These are phyloP conservation scores for Watersipora subatra DNA, from an alignment of 1,140 invertebrate species.

Conservation along the genomic window DNA sequence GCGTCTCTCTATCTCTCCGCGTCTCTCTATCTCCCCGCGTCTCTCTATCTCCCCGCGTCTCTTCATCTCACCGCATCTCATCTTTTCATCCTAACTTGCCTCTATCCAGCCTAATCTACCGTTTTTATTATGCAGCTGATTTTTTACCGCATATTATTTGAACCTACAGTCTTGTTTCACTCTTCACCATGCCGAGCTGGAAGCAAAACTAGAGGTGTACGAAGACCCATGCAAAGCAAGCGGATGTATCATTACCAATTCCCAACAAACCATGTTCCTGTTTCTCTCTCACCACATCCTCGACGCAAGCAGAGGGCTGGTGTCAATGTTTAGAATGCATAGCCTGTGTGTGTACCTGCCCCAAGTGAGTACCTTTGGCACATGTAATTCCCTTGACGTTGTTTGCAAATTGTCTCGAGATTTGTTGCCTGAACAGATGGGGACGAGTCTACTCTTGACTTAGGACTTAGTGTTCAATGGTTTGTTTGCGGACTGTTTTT, in stretches of 20 bases:
- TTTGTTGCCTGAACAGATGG: too few species aligned
- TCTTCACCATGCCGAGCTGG: too few species aligned
- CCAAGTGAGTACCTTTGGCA: constrained; percentile 22
- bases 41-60: too few species aligned
- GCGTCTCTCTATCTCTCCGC: too few species aligned
- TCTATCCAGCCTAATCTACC: background rate
- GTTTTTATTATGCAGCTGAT: constrained; percentile 17
- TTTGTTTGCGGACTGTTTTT: too few species aligned
- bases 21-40: too few species aligned
- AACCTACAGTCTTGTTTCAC: constrained; percentile 31
- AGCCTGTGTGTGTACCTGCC: constrained; percentile 30
- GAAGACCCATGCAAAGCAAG: too few species aligned
- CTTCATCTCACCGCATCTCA: background rate
- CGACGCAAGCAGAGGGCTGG: constrained; percentile 18
- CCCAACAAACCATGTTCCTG: constrained; percentile 30
- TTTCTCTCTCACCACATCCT: constrained; percentile 31
- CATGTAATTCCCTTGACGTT: too few species aligned
- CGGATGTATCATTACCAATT: constrained; percentile 32
- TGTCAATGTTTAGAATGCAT: constrained; percentile 26
- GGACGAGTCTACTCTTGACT: too few species aligned
- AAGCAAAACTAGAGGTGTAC: too few species aligned
- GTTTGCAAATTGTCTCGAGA: too few species aligned
- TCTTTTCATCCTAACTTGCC: background rate
- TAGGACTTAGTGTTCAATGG: too few species aligned
- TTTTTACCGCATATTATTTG: constrained; percentile 19